Evolutionary conservation across 2,797 vertebrate genomes (phyloP), one percentile per base, ranked within the genome.

Genomic region (Pseudopleuronectes americanus): DNA sequence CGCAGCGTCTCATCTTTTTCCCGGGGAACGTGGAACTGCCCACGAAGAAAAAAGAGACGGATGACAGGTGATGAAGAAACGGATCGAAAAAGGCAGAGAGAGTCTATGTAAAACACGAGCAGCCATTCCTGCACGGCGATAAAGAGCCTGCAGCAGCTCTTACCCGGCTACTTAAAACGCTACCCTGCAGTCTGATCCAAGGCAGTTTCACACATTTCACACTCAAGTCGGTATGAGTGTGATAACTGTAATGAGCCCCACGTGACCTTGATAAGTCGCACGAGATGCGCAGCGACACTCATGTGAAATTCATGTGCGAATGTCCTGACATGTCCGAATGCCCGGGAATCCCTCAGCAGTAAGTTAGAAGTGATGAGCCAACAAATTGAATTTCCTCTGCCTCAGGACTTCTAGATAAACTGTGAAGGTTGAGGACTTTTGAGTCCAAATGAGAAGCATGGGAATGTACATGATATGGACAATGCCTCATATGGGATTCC

Each of bases 21-120:
- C 24, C 56, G 33, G 55, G 57, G 21, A 47, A 23, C 23, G 47
- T 55, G 43, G 76, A 65, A 67, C 8, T 64, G 59, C n/a, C 41
- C 2, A 4, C 55, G 62, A 80, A 52, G 21, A 48, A 51, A 31
- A 26, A 45, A 31, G 48, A 62, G 38, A 64, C 12, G 13, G 64
- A 66, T 79, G 83, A 79, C 58, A 67, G 61, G 58, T 62, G 68
- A 69, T 70, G 55, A 75, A 82, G 67, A 82, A 67, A 57, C 24
- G 45, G 56, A 65, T 47, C 55, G 66, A 48, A 36, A 36, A 36
- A 48, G 65, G 45, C 48, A 69, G 52, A 55, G 49, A 59, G n/a
- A 65, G 51, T 64, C 38, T 54, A 21, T 71, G 72, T 76, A 53
- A 48, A 48, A 81, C 55, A 70, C 26, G 71, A 77, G 48, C 64